Conservation (phyloP, 2,888 invertebrate species). For the Eudemis profundana region DNA sequence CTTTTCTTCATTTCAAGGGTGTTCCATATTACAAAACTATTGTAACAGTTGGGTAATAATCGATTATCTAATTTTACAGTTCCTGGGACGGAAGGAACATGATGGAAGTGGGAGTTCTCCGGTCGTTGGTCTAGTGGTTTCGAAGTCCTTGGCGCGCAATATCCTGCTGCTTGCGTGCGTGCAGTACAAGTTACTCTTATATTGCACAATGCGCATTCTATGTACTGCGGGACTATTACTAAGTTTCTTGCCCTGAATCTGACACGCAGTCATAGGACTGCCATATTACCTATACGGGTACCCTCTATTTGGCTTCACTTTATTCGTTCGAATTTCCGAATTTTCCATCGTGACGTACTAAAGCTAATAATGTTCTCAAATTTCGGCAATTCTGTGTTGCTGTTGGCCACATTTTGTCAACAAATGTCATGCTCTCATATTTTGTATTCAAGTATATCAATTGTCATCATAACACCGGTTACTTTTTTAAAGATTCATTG, state of each 20-base stretch:
- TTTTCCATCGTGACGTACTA: too few relatives aligned
- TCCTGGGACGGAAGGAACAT: conserved; percentile 26
- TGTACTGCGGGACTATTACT: conserved; percentile 31
- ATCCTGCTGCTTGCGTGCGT: conserved; percentile 63
- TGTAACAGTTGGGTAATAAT: conserved; percentile 32
- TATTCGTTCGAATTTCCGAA: too few relatives aligned
- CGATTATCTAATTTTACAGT: conserved; percentile 43
- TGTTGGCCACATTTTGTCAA: too few relatives aligned
- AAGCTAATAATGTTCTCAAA: too few relatives aligned
- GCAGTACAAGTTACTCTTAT: conserved; percentile 44
- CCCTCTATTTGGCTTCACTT: too few relatives aligned
- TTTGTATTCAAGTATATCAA: too few relatives aligned
- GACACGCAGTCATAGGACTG: not conserved
- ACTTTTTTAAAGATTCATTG: conserved; percentile 2
- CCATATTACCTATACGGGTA: too few relatives aligned
- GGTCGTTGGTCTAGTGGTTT: conserved; percentile 50
- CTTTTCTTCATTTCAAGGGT: conserved; percentile 19
- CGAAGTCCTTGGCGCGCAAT: conserved; percentile 55
- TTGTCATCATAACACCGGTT: too few relatives aligned
- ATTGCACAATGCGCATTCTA: conserved; percentile 50
- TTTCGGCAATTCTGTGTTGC: too few relatives aligned
- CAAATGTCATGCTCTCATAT: too few relatives aligned
- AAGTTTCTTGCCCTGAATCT: conserved; percentile 19
- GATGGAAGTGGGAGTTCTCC: conserved; percentile 36
- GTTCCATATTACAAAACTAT: conserved; percentile 32